Evolutionary conservation across 2,797 vertebrate genomes (phyloP), one percentile per base, ranked within the genome.

Genomic region (Caiman crocodilus): DNA sequence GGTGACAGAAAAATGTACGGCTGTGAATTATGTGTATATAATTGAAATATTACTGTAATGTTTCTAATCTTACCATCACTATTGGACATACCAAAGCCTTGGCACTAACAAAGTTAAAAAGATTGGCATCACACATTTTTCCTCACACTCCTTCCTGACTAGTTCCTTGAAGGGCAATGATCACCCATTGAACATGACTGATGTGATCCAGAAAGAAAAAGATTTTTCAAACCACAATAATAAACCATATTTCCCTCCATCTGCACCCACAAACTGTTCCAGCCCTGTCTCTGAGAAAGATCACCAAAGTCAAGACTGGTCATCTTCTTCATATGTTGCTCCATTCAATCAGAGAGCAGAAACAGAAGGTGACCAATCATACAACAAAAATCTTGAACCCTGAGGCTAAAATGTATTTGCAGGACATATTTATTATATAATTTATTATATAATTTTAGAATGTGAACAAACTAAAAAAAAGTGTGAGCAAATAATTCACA

Each of bases 161-260:
- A 96, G 79, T 79, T 96, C 93, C 90, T 97, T 96, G 88, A 96
- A 97, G 96, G 85, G 79, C 95, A 73, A 65, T 28, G 9, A 6
- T 64, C 79, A 83, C 69, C 94, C 81, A 89, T 65, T 90, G 91
- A 96, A 94, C 91, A 90, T 75, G 79, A 73, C 88, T 0, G 57
- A 94, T 91, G 94, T 95, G 96, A 87, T 90, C 93, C 30, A 30
- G 69, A 35, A 96, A 93, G 81, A 91, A 58, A 81, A 77, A 79
- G 59, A 83, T 82, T 94, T 94, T 90, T 82, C 90, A 95, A 92
- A 23, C 90, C 86, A 58, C 61, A 71, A 28, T 32, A 79, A 64
- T 12, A 94, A 94, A 95, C 58, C 35, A 61, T 63, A 93, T 92
- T 95, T 60, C 77, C 71, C 76, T 76, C 78, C 81, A 90, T 55